These are phyloP conservation scores for Sycophaga agraensis DNA, from an alignment of 1,140 invertebrate species.

Conservation along the genomic window DNA sequence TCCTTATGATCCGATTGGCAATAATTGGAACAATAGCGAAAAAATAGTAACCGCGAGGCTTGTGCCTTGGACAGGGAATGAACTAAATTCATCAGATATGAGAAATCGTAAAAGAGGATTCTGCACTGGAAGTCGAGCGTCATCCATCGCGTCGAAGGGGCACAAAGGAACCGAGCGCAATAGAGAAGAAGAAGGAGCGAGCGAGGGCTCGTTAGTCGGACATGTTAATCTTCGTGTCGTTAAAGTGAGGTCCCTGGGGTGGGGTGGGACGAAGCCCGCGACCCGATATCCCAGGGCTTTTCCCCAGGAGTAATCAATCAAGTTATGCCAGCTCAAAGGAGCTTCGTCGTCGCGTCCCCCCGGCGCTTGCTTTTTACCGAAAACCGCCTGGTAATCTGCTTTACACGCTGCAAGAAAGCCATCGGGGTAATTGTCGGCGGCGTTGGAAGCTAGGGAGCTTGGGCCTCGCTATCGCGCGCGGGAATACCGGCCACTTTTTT, in stretches of 20 bases:
- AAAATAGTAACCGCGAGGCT: too few species aligned
- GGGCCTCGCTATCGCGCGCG: too few species aligned
- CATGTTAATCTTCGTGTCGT: slow-evolving; percentile 39
- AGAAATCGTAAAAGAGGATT: too few species aligned
- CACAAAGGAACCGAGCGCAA: neutral
- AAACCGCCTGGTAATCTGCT: slow-evolving; percentile 26
- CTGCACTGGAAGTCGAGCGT: too few species aligned
- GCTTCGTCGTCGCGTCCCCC: neutral
- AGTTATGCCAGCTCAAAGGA: slow-evolving; percentile 31
- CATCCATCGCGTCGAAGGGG: neutral
- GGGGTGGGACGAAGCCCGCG: neutral
- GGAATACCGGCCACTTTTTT: too few species aligned
- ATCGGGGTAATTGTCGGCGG: slow-evolving; percentile 23
- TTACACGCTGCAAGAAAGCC: slow-evolving; percentile 21
- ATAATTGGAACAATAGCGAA: too few species aligned
- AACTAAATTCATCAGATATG: too few species aligned
- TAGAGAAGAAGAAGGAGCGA: neutral
- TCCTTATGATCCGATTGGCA: too few species aligned
- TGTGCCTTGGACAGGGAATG: too few species aligned
- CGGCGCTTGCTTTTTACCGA: slow-evolving; percentile 5
- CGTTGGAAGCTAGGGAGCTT: too few species aligned
- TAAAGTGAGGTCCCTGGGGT: slow-evolving; percentile 18
- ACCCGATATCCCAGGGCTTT: slow-evolving; percentile 11
- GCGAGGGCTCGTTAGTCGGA: slow-evolving; percentile 35
- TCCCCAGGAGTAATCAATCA: slow-evolving; percentile 36